phyloP scores from a whole-genome alignment of 2,113 vertebrate species.

The Notarius lentiginosus region DNA sequence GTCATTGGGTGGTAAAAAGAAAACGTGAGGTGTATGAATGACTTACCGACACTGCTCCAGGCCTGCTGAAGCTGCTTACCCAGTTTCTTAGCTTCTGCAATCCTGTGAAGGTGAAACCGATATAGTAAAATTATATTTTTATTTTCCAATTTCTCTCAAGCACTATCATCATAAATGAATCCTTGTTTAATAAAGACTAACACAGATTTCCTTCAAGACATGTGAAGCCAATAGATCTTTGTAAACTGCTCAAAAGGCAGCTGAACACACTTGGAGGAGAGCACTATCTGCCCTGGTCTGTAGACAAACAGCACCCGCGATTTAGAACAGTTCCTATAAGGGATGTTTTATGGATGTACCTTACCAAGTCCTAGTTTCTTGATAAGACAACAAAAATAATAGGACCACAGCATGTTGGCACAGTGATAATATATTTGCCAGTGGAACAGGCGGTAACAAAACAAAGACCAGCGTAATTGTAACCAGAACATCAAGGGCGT shows the following conservation, averaged over 20 bases:
- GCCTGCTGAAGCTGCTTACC: slow-evolving; percentile 79
- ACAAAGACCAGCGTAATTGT: too few relatives aligned
- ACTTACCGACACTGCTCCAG: slow-evolving; percentile 88
- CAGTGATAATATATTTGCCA: not conserved
- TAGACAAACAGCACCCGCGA: too few relatives aligned
- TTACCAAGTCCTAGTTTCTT: not conserved
- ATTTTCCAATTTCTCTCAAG: not conserved
- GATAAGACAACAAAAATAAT: not conserved
- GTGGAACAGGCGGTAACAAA: too few relatives aligned
- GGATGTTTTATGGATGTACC: not conserved
- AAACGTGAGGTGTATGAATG: slow-evolving; percentile 2
- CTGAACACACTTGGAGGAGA: not conserved
- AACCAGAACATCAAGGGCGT: too few relatives aligned
- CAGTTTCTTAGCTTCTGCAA: slow-evolving; percentile 82
- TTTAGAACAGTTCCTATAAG: not conserved
- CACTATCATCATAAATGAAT: not conserved
- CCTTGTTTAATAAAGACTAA: not conserved
- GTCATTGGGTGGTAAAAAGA: not conserved
- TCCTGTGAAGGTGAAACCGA: slow-evolving; percentile 68
- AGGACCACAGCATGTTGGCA: not conserved
- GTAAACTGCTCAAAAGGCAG: not conserved
- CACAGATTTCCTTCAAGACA: not conserved
- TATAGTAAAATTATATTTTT: not conserved
- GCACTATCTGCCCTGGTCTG: not conserved
- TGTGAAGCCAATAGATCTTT: not conserved